Percentiles rank a stretch among this genome's conserved stretches.
phyloP scores from a whole-genome alignment of 1,140 invertebrate genomes.

The Pseudomyrmex concolor region DNA sequence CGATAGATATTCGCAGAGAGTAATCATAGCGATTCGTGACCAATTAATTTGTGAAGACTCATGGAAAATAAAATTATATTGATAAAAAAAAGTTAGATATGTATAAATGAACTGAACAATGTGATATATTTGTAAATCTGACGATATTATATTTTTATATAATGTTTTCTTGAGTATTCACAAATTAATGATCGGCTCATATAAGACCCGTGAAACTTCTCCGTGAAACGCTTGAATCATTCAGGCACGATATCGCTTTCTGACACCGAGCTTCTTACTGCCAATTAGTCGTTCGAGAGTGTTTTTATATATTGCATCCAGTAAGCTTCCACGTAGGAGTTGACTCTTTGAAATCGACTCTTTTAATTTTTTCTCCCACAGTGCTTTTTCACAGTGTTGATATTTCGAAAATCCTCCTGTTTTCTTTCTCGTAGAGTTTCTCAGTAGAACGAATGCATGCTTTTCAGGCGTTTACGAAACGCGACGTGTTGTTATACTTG shows the following conservation, averaged over 20 bases:
- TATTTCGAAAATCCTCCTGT: not conserved
- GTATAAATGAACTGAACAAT: not conserved
- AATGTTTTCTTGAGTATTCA: not conserved
- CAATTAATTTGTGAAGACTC: conserved; percentile 12
- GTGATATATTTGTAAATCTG: not conserved
- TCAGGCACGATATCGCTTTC: not conserved
- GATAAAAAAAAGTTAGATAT: not conserved
- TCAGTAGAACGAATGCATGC: conserved; percentile 13
- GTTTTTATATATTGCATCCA: conserved; percentile 1
- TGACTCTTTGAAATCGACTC: conserved; percentile 11
- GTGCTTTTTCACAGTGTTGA: not conserved
- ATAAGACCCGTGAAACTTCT: not conserved
- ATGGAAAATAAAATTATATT: not conserved
- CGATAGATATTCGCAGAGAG: not conserved
- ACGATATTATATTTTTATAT: not conserved
- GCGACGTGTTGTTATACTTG: not conserved
- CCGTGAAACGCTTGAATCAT: not conserved
- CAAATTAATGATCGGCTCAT: not conserved
- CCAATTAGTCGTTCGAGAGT: not conserved
- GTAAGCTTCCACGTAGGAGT: not conserved
- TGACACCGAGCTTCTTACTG: not conserved
- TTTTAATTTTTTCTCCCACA: conserved; percentile 8
- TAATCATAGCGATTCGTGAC: not conserved
- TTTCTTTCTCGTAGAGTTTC: not conserved
- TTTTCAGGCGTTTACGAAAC: not conserved